These are phyloP conservation scores for Ophthalmolycus amberensis DNA, from an alignment of 2,113 vertebrate species.

Conservation along the genomic window DNA sequence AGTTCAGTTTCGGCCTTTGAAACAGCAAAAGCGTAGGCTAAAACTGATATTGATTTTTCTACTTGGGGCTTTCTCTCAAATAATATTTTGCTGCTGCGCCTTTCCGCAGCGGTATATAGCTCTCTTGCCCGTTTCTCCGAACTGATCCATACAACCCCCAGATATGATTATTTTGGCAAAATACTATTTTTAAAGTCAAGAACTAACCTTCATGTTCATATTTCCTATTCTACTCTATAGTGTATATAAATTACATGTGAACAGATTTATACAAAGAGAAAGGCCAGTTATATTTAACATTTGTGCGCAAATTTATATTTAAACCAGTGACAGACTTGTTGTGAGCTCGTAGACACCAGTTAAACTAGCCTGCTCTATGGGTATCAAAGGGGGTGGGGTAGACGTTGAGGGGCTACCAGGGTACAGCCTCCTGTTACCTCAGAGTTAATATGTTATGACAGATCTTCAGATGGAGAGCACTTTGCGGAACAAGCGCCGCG, in stretches of 20 bases:
- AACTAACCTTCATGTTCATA: conserved; percentile 9
- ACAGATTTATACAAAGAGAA: background rate
- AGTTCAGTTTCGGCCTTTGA: background rate
- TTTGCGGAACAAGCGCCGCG: conserved; percentile 34
- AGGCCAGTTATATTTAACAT: background rate
- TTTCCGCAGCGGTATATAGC: no score
- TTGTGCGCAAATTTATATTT: background rate
- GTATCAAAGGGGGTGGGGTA: background rate
- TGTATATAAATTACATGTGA: background rate
- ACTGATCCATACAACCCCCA: background rate
- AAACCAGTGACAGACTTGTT: conserved; percentile 1
- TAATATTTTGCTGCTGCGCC: no score
- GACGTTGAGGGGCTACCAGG: background rate
- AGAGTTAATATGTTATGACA: conserved; percentile 47
- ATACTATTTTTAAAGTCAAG: background rate
- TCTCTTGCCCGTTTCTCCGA: no score
- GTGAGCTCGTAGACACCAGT: background rate
- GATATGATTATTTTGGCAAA: background rate
- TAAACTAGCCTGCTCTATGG: background rate
- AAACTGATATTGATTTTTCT: background rate
- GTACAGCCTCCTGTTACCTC: conserved; percentile 9
- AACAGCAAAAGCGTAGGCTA: background rate
- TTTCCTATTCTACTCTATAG: background rate
- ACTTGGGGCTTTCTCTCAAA: no score
- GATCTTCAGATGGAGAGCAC: conserved; percentile 38